These are phyloP conservation scores for Anaspis maculata DNA, from an alignment of 2,888 invertebrate genomes.

Conservation along the genomic window DNA sequence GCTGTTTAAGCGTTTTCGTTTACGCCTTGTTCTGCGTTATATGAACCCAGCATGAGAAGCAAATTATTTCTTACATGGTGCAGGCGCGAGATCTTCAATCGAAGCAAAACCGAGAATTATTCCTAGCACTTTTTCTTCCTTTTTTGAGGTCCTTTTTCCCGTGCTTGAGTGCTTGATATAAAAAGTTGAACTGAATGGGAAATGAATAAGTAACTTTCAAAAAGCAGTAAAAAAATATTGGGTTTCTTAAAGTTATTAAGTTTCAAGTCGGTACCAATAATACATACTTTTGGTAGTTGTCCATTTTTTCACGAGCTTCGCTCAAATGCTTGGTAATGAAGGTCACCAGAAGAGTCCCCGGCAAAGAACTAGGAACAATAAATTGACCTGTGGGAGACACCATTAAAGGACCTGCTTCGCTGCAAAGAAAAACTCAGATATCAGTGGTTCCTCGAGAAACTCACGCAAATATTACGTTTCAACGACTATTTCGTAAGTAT, in stretches of 20 bases:
- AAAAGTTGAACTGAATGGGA: no score
- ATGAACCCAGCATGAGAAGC: no score
- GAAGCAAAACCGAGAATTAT: no score
- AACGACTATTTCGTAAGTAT: constrained; percentile 74
- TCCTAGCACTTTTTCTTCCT: no score
- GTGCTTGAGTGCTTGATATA: no score
- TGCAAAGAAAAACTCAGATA: constrained; percentile 38
- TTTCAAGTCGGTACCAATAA: background rate
- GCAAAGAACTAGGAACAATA: constrained; percentile 85
- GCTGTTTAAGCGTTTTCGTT: no score
- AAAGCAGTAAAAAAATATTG: no score
- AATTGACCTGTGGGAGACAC: constrained; percentile 90
- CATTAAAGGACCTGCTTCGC: constrained; percentile 90
- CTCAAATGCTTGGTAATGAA: constrained; percentile 73
- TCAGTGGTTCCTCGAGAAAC: background rate
- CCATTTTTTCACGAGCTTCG: constrained; percentile 63
- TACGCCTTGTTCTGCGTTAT: no score
- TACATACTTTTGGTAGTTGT: constrained; percentile 66
- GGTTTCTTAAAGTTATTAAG: background rate
- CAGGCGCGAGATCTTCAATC: no score
- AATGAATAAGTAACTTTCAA: no score
- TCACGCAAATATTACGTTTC: constrained; percentile 58
- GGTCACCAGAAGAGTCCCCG: constrained; percentile 74
- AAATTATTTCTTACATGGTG: no score
- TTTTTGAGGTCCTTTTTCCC: no score